These are phyloP conservation scores for Parazoanthus darwini DNA, from an alignment of 92 coral and sea anemone genomes.

Conservation along the genomic window DNA sequence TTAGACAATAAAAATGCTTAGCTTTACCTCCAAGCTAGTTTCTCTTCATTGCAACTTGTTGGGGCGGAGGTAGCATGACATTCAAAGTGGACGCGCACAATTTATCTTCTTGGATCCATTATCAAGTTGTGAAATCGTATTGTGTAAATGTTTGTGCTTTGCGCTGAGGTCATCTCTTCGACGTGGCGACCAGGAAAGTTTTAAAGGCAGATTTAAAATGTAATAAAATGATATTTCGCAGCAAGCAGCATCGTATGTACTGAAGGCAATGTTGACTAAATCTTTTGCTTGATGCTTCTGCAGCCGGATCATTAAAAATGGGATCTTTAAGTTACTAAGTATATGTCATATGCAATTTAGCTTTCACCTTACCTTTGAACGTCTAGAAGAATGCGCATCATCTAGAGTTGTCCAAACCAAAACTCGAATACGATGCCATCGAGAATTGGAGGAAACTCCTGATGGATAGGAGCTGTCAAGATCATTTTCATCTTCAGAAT, in stretches of 20 bases:
- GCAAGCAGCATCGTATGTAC: too few relatives aligned
- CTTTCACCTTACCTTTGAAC: slow-evolving; percentile 73
- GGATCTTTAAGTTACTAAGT: too few relatives aligned
- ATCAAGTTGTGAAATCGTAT: background rate
- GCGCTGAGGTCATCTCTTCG: background rate
- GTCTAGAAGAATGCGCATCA: slow-evolving; percentile 81
- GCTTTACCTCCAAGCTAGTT: background rate
- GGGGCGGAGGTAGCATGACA: background rate
- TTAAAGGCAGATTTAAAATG: too few relatives aligned
- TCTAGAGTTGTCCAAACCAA: slow-evolving; percentile 85
- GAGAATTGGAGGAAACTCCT: slow-evolving; percentile 37
- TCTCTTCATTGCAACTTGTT: too few relatives aligned
- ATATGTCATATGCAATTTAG: background rate
- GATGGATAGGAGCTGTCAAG: slow-evolving; percentile 42
- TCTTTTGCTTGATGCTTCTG: too few relatives aligned
- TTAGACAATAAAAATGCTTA: background rate
- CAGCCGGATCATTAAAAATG: too few relatives aligned
- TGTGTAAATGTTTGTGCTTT: background rate
- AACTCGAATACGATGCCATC: slow-evolving; percentile 70
- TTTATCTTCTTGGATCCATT: background rate
- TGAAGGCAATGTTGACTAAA: too few relatives aligned
- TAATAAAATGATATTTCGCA: too few relatives aligned
- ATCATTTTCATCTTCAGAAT: slow-evolving; percentile 68
- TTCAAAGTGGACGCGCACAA: too few relatives aligned
- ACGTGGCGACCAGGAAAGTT: background rate